Conservation (phyloP, 1,140 invertebrate species). For the Drosophila arizonae region DNA sequence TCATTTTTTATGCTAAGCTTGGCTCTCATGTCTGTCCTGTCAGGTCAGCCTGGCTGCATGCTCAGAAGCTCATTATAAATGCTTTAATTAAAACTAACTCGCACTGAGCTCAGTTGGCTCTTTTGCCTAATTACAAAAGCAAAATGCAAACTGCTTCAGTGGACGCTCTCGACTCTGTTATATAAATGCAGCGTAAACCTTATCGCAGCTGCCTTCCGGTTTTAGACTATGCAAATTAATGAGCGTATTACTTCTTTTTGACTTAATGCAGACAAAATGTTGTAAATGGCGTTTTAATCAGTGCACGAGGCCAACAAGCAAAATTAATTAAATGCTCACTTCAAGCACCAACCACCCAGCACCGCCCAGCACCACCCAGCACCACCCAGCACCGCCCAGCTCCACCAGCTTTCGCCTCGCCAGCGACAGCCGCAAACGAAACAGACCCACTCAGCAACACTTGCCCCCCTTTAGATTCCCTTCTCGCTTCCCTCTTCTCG, state of each 20-base stretch:
- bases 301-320: constrained; percentile 58
- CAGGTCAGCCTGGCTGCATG: not conserved
- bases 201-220: constrained; percentile 10
- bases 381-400: too few species aligned
- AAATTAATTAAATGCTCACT: constrained; percentile 77
- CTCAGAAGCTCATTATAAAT: constrained; percentile 1
- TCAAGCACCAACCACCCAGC: constrained; percentile 23
- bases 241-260: constrained; percentile 58
- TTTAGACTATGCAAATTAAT: constrained; percentile 58
- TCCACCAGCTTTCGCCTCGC: not conserved
- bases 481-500: not conserved
- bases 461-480: not conserved
- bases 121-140: constrained; percentile 45
- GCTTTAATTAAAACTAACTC: constrained; percentile 7
- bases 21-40: too few species aligned
- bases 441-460: not conserved
- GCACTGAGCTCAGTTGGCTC: constrained; percentile 28
- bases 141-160: constrained; percentile 10
- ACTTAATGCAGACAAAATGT: constrained; percentile 61
- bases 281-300: constrained; percentile 77
- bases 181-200: not conserved
- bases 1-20: constrained; percentile 1
- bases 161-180: not conserved
- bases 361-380: not conserved
- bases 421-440: constrained; percentile 6